phyloP scores from a whole-genome alignment of 2,797 vertebrate species.

The Bradypus variegatus region DNA sequence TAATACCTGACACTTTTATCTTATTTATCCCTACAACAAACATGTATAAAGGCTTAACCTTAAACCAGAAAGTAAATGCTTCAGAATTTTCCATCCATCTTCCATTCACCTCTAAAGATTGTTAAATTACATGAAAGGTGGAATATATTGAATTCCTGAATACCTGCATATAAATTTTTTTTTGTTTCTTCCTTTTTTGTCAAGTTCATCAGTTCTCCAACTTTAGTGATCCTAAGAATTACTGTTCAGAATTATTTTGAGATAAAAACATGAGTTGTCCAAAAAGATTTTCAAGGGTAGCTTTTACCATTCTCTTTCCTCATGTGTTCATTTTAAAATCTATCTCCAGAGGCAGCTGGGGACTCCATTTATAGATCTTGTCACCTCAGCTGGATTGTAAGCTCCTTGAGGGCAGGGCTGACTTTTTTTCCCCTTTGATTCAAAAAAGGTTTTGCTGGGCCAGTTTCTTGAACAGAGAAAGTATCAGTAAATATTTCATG shows the following conservation, averaged over 20 bases:
- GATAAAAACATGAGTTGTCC: not conserved
- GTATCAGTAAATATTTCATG: not conserved
- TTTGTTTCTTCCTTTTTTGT: not conserved
- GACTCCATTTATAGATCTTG: not conserved
- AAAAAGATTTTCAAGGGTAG: not conserved
- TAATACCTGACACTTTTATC: not conserved
- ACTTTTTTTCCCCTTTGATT: not conserved
- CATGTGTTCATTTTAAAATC: not conserved
- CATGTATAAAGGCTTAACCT: not conserved
- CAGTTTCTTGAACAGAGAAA: not conserved
- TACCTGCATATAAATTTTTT: not conserved
- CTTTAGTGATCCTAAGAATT: not conserved
- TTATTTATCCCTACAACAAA: slow-evolving; percentile 4
- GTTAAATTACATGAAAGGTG: not conserved
- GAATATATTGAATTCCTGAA: not conserved
- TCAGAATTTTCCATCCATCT: not conserved
- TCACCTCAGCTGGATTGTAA: not conserved
- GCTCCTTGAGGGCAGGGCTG: not conserved
- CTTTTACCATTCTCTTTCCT: not conserved
- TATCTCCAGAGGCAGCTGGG: not conserved
- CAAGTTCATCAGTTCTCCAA: not conserved
- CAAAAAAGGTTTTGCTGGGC: not conserved
- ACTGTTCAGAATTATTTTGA: not conserved
- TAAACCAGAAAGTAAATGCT: slow-evolving; percentile 6
- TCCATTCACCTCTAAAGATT: not conserved